A percentile compares a stretch with the other conserved stretches of the same genome.
Evolutionary conservation across 2,797 vertebrate genomes (phyloP).

Genomic region (Smutsia temminckii): DNA sequence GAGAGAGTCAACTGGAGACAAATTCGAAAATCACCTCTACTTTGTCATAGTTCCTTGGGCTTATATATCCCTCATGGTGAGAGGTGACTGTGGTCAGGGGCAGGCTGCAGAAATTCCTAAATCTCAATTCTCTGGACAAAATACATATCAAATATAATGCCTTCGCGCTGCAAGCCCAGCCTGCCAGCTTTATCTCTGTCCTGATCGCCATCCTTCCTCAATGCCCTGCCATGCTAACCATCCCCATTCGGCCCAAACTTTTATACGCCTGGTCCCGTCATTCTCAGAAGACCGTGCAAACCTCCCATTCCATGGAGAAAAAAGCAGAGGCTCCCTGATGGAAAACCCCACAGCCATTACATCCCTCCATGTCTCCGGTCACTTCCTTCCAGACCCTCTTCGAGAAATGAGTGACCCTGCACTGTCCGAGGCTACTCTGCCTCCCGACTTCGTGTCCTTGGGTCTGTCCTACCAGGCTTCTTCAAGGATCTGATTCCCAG

Average conservation of each 20-base stretch:
- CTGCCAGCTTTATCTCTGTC: not conserved
- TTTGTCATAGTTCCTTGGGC: not conserved
- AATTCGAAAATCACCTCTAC: not conserved
- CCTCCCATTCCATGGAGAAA: not conserved
- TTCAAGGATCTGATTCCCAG: not conserved
- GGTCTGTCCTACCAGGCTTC: not conserved
- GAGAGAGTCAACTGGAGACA: not conserved
- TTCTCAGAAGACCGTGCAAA: not conserved
- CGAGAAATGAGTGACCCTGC: not conserved
- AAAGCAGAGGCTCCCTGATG: not conserved
- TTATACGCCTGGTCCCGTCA: not conserved
- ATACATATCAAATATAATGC: not conserved
- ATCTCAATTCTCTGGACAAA: not conserved
- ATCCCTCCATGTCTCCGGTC: not conserved
- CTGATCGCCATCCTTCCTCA: not conserved
- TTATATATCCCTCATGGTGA: not conserved
- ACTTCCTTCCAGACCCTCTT: not conserved
- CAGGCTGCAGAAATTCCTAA: not conserved
- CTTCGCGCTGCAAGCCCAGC: not conserved
- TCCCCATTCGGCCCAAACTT: not conserved
- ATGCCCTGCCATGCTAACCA: not conserved
- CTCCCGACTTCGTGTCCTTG: not conserved
- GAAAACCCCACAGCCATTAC: not conserved
- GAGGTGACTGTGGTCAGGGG: not conserved
- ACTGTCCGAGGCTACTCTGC: not conserved